Conservation (phyloP, 1,140 invertebrate genomes). For the Megalonaias nervosa region DNA sequence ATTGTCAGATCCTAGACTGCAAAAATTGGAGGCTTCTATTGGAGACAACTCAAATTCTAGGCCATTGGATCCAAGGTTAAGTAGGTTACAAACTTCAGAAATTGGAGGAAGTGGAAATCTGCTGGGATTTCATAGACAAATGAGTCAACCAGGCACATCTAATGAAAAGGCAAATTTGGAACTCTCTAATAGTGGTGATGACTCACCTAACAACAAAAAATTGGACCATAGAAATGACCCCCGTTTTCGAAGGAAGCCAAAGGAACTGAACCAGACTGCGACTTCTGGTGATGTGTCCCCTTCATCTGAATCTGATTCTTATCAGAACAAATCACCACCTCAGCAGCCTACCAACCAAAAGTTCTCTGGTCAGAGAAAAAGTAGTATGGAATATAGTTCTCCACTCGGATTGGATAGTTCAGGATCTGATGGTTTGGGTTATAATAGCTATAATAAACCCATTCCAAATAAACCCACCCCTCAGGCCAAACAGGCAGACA, state of each 20-base stretch:
- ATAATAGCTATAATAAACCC: slow-evolving; percentile 59
- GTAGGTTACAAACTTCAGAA: no score
- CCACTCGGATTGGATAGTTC: slow-evolving; percentile 55
- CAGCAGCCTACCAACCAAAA: no score
- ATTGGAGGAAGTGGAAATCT: no score
- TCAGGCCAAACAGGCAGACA: slow-evolving; percentile 20
- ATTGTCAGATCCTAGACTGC: no score
- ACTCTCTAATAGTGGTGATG: neutral
- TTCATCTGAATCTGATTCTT: no score
- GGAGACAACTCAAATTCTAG: no score
- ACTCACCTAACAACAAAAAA: slow-evolving; percentile 44
- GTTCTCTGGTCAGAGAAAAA: slow-evolving; percentile 44
- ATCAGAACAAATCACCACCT: no score
- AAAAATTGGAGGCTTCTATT: no score
- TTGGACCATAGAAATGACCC: slow-evolving; percentile 67
- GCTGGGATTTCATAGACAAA: no score
- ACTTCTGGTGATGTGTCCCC: no score
- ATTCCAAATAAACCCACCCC: slow-evolving; percentile 22
- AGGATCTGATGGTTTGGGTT: slow-evolving; percentile 39
- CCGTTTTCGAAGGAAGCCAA: slow-evolving; percentile 61
- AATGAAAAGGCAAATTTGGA: slow-evolving; percentile 4
- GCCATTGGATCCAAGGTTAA: no score
- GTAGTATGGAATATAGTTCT: slow-evolving; percentile 65
- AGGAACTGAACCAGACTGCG: neutral
- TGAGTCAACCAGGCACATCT: slow-evolving; percentile 29